These are phyloP conservation scores for Rhagonycha fulva DNA, from an alignment of 2,888 invertebrate species.

Conservation along the genomic window DNA sequence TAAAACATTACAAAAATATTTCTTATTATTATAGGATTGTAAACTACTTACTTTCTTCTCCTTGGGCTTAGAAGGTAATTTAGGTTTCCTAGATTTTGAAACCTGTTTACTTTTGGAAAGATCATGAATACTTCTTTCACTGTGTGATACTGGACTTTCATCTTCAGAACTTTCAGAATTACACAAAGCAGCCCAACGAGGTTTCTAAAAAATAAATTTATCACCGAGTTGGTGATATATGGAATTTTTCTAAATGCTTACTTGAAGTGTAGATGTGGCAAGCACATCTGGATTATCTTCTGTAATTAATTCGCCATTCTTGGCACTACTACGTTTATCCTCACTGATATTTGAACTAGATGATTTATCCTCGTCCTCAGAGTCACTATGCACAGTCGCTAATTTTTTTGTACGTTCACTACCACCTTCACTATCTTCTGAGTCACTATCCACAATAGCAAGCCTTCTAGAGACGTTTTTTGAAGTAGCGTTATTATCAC, in stretches of 20 bases:
- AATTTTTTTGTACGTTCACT: neutral
- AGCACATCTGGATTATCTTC: constrained; percentile 18
- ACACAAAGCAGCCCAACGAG: constrained; percentile 55
- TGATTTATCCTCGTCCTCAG: constrained; percentile 13
- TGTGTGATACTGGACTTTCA: constrained; percentile 18
- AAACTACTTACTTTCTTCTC: neutral
- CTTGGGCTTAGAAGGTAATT: neutral
- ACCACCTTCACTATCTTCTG: constrained; percentile 12
- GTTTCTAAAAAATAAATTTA: constrained; percentile 35
- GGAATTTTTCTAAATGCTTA: constrained; percentile 6
- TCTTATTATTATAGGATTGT: neutral
- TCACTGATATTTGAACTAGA: neutral
- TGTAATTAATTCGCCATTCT: constrained; percentile 28
- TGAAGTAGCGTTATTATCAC: neutral
- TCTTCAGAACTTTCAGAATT: constrained; percentile 62
- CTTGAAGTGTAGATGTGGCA: neutral
- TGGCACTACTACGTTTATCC: neutral
- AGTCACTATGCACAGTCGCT: constrained; percentile 35
- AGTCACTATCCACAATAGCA: constrained; percentile 35
- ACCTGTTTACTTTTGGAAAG: neutral
- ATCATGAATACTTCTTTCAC: neutral
- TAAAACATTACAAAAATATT: constrained; percentile 14
- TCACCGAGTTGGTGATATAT: neutral
- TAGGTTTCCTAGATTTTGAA: neutral
- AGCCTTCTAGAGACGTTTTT: constrained; percentile 4